Percentiles rank a stretch among this genome's conserved stretches.
Evolutionary conservation across 2,797 vertebrate genomes (phyloP).

Genomic region (Naso thynnoides): DNA sequence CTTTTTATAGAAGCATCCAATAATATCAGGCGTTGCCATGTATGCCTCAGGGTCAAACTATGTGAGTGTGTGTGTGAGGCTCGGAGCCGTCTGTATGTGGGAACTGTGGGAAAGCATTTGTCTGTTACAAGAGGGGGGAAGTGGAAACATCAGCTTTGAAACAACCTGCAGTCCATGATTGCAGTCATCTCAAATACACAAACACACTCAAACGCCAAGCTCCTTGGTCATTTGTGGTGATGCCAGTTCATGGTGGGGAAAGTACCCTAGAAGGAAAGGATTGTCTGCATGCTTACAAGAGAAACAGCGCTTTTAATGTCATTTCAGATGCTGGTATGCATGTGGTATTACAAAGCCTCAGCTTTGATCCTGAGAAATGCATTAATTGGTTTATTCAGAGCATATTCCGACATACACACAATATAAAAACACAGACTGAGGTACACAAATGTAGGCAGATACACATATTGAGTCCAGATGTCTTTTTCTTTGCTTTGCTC

Average conservation of each 20-base stretch:
- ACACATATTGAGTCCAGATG: constrained; percentile 48
- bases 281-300: constrained; percentile 32
- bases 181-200: constrained; percentile 13
- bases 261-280: constrained; percentile 59
- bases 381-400: constrained; percentile 32
- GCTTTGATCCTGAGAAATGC: constrained; percentile 41
- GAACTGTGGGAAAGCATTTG: constrained; percentile 68
- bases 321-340: constrained; percentile 47
- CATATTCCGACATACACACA: constrained; percentile 19
- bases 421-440: constrained; percentile 12
- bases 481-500: constrained; percentile 38
- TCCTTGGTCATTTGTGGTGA: constrained; percentile 51
- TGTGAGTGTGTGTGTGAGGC: constrained; percentile 35
- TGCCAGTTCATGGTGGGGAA: constrained; percentile 45
- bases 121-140: constrained; percentile 52
- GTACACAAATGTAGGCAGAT: constrained; percentile 6
- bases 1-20: constrained; percentile 81
- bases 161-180: constrained; percentile 48
- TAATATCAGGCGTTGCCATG: constrained; percentile 81
- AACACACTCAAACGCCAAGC: constrained; percentile 7
- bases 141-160: constrained; percentile 64
- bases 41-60: constrained; percentile 70
- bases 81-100: constrained; percentile 43
- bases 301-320: constrained; percentile 51
- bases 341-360: constrained; percentile 16